Evolutionary conservation across 1,140 invertebrate genomes (phyloP).

Genomic region (Phenacoccus solenopsis): DNA sequence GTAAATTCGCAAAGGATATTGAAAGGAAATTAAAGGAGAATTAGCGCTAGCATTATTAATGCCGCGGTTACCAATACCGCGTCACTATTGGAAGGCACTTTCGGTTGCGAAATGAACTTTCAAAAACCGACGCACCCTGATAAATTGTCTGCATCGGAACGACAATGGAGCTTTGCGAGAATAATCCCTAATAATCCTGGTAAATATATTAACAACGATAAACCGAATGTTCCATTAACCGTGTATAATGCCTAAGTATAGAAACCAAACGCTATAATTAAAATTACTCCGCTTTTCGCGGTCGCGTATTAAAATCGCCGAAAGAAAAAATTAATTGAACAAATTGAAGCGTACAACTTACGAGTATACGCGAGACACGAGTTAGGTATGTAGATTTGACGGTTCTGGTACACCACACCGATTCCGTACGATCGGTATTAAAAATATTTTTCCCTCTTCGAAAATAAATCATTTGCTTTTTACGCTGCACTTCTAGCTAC

Average conservation of each 20-base stretch:
- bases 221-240: background rate
- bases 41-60: constrained; percentile 14
- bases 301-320: too few relatives aligned
- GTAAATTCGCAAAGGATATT: constrained; percentile 8
- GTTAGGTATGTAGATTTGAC: too few relatives aligned
- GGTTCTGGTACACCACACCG: too few relatives aligned
- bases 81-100: background rate
- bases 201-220: constrained; percentile 15
- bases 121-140: constrained; percentile 9
- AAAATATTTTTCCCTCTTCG: too few relatives aligned
- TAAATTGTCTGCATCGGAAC: constrained; percentile 11
- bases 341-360: too few relatives aligned
- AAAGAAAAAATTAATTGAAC: too few relatives aligned
- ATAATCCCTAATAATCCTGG: constrained; percentile 13
- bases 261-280: background rate
- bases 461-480: too few relatives aligned
- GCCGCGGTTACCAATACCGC: constrained; percentile 1
- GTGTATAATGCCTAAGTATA: too few relatives aligned
- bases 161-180: background rate
- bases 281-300: too few relatives aligned
- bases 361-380: too few relatives aligned
- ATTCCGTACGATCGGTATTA: too few relatives aligned
- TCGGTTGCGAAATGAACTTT: background rate
- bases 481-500: too few relatives aligned
- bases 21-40: constrained; percentile 14